Conservation (phyloP, 2,113 vertebrate species). For the Cariama cristata region DNA sequence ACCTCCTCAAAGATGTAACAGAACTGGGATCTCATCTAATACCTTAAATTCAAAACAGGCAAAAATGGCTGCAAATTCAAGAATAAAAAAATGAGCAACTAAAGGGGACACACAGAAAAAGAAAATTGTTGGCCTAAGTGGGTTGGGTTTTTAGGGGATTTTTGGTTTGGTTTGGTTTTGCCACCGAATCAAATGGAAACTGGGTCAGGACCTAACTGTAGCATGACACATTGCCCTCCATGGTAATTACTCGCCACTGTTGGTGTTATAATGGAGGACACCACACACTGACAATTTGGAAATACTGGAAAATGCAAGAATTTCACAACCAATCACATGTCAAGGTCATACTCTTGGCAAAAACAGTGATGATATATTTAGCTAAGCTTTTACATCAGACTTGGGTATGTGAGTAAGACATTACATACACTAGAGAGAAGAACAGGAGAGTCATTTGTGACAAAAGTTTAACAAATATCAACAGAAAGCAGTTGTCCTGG, state of each 20-base stretch:
- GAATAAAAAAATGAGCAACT: neutral
- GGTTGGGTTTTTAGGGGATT: neutral
- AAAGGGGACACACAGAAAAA: neutral
- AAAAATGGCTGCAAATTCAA: neutral
- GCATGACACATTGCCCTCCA: neutral
- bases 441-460: neutral
- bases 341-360: neutral
- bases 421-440: neutral
- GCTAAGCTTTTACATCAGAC: neutral
- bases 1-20: neutral
- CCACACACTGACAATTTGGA: neutral
- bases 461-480: neutral
- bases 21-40: neutral
- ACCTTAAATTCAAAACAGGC: neutral
- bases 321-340: neutral
- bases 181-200: neutral
- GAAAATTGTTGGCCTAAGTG: neutral
- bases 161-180: neutral
- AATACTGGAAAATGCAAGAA: neutral
- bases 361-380: neutral
- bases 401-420: neutral
- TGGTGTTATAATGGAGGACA: neutral
- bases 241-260: neutral
- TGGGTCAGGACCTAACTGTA: neutral
- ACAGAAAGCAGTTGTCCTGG: neutral